Percentiles rank a stretch among this genome's conserved stretches.
Evolutionary conservation across 1,140 invertebrate species (phyloP).

Genomic region (Chrysoperla carnea): DNA sequence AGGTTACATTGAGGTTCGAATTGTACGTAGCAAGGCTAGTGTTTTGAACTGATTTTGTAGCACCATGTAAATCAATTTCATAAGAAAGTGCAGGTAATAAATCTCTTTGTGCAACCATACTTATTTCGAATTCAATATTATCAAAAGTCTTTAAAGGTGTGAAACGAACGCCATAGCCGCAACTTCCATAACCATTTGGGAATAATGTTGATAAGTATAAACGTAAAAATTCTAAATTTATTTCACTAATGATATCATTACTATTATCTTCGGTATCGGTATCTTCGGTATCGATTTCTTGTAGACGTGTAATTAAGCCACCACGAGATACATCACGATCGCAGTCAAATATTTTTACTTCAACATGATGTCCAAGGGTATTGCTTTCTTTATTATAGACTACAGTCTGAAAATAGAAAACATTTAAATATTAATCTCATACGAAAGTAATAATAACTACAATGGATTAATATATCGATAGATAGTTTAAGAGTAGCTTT

Average conservation of each 20-base stretch:
- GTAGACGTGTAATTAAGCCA: neutral
- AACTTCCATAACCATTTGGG: conserved; percentile 1
- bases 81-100: too few relatives aligned
- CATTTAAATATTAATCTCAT: too few relatives aligned
- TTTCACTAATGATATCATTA: neutral
- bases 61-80: neutral
- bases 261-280: neutral
- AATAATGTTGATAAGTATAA: neutral
- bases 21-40: conserved; percentile 1
- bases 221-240: neutral
- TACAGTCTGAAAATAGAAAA: neutral
- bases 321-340: neutral
- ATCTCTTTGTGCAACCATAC: too few relatives aligned
- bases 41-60: conserved; percentile 1
- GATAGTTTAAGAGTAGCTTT: too few relatives aligned
- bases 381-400: neutral
- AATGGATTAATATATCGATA: too few relatives aligned
- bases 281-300: neutral
- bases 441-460: too few relatives aligned
- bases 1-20: conserved; percentile 6
- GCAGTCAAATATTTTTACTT: neutral
- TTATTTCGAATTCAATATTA: too few relatives aligned
- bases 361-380: too few relatives aligned
- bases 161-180: conserved; percentile 4
- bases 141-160: too few relatives aligned